These are phyloP conservation scores for Pomacea maculata DNA, from an alignment of 1,140 invertebrate genomes.

Conservation along the genomic window DNA sequence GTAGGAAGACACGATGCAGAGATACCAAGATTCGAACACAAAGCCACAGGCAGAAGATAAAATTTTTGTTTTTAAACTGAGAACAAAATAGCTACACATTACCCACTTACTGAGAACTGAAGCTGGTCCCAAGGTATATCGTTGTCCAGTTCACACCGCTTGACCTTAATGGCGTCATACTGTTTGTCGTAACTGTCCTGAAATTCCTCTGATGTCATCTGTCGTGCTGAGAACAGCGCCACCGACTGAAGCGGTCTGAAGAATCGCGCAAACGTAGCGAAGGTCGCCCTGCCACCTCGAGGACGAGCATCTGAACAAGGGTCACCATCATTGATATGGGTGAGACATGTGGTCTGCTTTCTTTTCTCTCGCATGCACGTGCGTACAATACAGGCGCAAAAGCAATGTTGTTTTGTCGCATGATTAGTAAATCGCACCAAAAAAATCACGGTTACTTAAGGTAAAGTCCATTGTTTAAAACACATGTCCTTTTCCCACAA, in stretches of 20 bases:
- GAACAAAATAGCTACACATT: background rate
- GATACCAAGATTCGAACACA: background rate
- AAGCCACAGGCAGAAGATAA: background rate
- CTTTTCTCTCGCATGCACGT: too few species aligned
- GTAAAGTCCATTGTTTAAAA: too few species aligned
- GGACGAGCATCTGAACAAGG: too few species aligned
- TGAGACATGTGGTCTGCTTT: too few species aligned
- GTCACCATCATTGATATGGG: too few species aligned
- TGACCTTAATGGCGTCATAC: slow-evolving; percentile 6
- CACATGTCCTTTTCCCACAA: too few species aligned
- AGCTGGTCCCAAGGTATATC: slow-evolving; percentile 19
- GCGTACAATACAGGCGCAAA: too few species aligned
- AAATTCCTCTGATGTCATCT: slow-evolving; percentile 22
- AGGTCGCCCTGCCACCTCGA: too few species aligned
- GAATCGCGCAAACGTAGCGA: background rate
- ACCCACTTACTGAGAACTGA: slow-evolving; percentile 11
- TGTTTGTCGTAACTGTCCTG: slow-evolving; percentile 15
- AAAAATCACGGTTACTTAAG: too few species aligned
- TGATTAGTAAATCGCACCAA: too few species aligned
- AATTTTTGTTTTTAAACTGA: background rate
- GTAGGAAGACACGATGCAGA: background rate
- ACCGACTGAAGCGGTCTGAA: slow-evolving; percentile 17
- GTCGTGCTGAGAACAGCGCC: slow-evolving; percentile 9
- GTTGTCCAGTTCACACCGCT: slow-evolving; percentile 9
- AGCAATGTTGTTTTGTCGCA: too few species aligned